Percentiles rank a stretch among this genome's conserved stretches.
Conservation (phyloP, 2,888 invertebrate genomes). For the Hirtodrosophila duncani region DNA sequence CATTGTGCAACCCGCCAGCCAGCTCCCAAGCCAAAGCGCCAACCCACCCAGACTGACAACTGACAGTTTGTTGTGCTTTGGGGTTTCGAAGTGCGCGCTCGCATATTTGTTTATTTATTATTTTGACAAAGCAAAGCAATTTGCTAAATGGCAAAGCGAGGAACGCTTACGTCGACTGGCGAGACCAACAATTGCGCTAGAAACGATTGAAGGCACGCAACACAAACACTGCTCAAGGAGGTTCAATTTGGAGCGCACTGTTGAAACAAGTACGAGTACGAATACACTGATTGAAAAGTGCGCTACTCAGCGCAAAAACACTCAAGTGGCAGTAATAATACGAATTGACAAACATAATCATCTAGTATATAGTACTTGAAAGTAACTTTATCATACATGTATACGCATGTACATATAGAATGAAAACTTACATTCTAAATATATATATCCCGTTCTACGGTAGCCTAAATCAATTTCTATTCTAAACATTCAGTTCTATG, state of each 20-base stretch:
- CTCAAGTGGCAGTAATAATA: too few species aligned
- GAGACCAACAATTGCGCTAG: constrained; percentile 50
- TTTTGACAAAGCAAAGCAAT: constrained; percentile 70
- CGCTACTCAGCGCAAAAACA: too few species aligned
- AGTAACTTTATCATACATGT: too few species aligned
- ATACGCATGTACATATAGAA: too few species aligned
- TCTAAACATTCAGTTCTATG: too few species aligned
- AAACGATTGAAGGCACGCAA: constrained; percentile 17
- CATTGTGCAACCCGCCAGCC: constrained; percentile 55
- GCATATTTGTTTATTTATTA: constrained; percentile 67
- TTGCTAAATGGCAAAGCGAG: constrained; percentile 57
- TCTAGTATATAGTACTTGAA: too few species aligned
- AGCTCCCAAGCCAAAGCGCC: constrained; percentile 7
- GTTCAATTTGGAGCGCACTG: too few species aligned
- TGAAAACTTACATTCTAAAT: too few species aligned
- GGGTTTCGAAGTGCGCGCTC: constrained; percentile 20
- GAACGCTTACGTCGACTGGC: constrained; percentile 32
- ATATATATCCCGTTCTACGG: too few species aligned
- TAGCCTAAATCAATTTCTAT: too few species aligned
- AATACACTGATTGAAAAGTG: constrained; percentile 3
- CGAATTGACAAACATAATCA: too few species aligned
- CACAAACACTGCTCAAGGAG: constrained; percentile 10
- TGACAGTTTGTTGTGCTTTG: constrained; percentile 41
- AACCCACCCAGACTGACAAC: constrained; percentile 10
- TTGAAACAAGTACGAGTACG: too few species aligned